Conservation (phyloP, 2,113 vertebrate genomes). For the Mixornis gularis region DNA sequence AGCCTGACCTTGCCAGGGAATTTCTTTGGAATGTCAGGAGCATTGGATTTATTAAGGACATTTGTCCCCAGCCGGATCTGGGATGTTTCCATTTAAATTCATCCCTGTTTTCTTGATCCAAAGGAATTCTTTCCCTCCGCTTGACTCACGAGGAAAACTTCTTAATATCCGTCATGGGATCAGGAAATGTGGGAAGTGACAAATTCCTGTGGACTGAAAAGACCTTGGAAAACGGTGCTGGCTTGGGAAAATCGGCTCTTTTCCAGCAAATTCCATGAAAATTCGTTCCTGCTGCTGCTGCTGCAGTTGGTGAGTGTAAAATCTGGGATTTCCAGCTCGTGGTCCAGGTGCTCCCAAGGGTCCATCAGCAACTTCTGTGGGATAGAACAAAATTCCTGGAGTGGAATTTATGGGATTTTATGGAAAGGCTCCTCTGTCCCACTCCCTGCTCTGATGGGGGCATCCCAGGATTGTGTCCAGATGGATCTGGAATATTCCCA, state of each 20-base stretch:
- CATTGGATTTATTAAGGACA: background rate
- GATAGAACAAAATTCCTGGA: background rate
- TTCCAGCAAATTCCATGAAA: background rate
- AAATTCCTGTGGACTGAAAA: background rate
- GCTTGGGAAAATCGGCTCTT: background rate
- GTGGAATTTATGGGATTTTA: background rate
- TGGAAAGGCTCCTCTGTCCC: background rate
- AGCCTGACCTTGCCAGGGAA: background rate
- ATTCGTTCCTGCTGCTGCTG: background rate
- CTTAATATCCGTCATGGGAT: background rate
- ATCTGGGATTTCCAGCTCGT: background rate
- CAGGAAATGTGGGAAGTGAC: background rate
- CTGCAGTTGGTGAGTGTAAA: background rate
- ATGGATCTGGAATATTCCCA: background rate
- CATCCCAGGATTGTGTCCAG: fast-evolving
- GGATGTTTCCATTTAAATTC: background rate
- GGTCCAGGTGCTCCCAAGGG: background rate
- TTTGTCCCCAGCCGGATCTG: background rate
- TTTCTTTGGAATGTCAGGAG: background rate
- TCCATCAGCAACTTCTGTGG: background rate
- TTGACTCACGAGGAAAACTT: background rate
- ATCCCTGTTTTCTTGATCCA: background rate
- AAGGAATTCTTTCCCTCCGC: background rate
- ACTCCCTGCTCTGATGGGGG: fast-evolving
- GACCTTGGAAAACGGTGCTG: background rate